phyloP scores from a whole-genome alignment of 2,113 vertebrate species.

The Calyptomena viridis region DNA sequence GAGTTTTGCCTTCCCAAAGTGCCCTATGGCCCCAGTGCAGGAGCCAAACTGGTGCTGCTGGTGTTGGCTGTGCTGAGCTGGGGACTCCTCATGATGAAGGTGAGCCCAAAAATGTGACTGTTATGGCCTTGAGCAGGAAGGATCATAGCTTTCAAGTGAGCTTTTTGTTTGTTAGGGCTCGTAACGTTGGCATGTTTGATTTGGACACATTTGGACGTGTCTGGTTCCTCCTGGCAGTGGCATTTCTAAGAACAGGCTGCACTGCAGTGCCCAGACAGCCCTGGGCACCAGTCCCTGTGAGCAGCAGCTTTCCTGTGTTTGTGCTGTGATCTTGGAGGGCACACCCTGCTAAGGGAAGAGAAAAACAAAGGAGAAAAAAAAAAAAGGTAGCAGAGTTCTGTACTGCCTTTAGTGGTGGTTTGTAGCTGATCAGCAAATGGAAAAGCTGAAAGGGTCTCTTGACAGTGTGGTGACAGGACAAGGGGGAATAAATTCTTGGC shows the following conservation, averaged over 20 bases:
- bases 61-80: not conserved
- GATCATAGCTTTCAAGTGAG: not conserved
- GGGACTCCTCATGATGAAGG: fast-evolving
- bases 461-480: not conserved
- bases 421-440: not conserved
- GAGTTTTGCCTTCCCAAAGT: not conserved
- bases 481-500: not conserved
- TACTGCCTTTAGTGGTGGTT: not conserved
- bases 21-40: fast-evolving
- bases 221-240: not conserved
- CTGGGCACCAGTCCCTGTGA: fast-evolving
- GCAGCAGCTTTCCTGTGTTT: not conserved
- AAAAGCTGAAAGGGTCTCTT: not conserved
- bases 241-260: not conserved
- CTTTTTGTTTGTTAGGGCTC: not conserved
- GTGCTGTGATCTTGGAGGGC: not conserved
- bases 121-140: not conserved
- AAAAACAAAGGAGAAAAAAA: not conserved
- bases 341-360: not conserved
- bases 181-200: not conserved
- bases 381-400: not conserved
- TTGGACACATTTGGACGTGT: not conserved
- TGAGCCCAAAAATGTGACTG: not conserved
- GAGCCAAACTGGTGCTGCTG: not conserved
- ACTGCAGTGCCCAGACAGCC: not conserved